Base-by-base conservation (phyloP, 2,888 invertebrate species). In the Cotesia congregata region DNA sequence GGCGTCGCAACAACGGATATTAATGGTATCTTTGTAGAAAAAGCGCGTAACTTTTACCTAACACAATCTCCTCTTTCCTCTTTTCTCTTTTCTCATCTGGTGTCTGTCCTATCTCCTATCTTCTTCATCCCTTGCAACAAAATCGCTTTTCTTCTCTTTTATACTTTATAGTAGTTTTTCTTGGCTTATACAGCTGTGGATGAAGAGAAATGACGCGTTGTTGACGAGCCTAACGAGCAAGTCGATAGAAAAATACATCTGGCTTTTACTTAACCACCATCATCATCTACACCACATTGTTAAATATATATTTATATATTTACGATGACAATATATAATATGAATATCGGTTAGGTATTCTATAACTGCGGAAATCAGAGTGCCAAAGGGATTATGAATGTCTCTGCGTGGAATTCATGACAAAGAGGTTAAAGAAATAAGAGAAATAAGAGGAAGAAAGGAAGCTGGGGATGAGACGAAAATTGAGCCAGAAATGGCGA, bases 1-100 rank as follows among this genome's bases (percentile, higher is more conserved):
- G 88, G 87, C 89, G 88, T 88, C 88, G 84, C 86, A 82, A 84
- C 86, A 89, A 89, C 88, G 89, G 88, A 89, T 89, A 89, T 89
- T 89, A 89, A 89, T 89, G 89, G 88, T 86, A 81, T 82, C 67
- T 81, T 84, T 81, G 83, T 83, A 78, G 85, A 88, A 87, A 88
- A 88, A 88, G 85, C 84, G 85, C 87, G 87, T 87, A 87, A 83
- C 84, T 86, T 85, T 83, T 83, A 75, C 79, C 73, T 83, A 75
- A 78, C 73, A 75, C 79, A 74, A 77, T 74, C 76, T 75, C 77
- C 50, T 71, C 74, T 17, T 69, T 30, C 3, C 30, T 30, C 30
- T 3, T 30, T 30, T 1, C 30, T 30, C 30, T 30, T 30, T 30
- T 30, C 30, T 30, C 30, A 30, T 30, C 30, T 30, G 30, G 1